Evolutionary conservation across 2,797 vertebrate genomes (phyloP), one percentile per base, ranked within the genome.

Genomic region (Epinephelus awoara): DNA sequence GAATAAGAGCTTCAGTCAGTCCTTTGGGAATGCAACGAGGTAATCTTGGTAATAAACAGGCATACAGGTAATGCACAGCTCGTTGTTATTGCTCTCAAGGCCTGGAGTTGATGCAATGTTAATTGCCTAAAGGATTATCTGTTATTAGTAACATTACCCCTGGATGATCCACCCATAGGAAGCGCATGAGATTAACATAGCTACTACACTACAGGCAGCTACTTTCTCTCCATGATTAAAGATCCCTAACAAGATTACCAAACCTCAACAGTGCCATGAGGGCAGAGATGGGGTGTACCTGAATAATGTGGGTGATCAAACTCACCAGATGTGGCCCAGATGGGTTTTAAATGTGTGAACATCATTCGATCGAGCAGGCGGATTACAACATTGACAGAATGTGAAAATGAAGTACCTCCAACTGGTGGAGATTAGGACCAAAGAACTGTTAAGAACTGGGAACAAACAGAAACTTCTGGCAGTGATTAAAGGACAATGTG

Each of bases 271-370:
- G 27, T 12, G 15, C 72, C 23, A 15, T n/a, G 50, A 25, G 46
- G 52, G 56, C 29, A 77, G 19, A 72, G 34, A 46, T 25, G 11
- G 18, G 25, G 27, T 65, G 47, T 40, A 75, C 51, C 34, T 79
- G 61, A 77, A 75, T 75, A 52, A 79, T 42, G 49, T 40, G 42
- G 38, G 25, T 47, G 66, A 79, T 83, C 34, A 78, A 73, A 67
- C 49, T n/a, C n/a, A 8, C 73, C 84, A 90, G 82, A 88, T 88
- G 84, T 78, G 67, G 66, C 34, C 67, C 79, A 83, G 79, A 80
- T 80, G 84, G 82, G 42, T 57, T 82, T 80, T 77, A 83, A 77
- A 72, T 80, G 51, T 84, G 59, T 51, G 64, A 80, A 70, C 64
- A 79, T 52, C 19, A 61, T 71, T 72, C 38, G 38, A 87, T 89